Conservation (phyloP, 2,797 vertebrate species). For the Galago senegalensis region DNA sequence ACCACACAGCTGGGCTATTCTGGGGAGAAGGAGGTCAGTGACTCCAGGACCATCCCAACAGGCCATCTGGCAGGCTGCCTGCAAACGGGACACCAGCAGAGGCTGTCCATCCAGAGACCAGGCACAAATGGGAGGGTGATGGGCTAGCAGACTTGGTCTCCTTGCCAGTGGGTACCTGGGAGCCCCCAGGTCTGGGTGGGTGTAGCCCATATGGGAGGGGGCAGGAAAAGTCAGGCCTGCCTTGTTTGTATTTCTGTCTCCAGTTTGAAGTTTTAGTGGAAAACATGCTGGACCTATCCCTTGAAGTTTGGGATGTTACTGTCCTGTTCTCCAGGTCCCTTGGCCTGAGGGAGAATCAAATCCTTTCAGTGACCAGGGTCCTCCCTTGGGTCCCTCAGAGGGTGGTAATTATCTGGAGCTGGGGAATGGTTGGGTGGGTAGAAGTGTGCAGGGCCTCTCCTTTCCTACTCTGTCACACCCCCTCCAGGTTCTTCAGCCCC, state of each 20-base stretch:
- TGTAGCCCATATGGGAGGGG: neutral
- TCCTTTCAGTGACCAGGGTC: neutral
- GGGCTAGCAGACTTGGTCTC: neutral
- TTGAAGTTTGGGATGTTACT: neutral
- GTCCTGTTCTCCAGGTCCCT: neutral
- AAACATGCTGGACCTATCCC: neutral
- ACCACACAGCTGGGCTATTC: neutral
- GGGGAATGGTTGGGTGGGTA: neutral
- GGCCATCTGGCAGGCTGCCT: neutral
- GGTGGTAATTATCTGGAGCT: neutral
- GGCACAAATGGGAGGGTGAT: neutral
- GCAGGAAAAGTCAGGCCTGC: neutral
- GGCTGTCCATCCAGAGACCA: neutral
- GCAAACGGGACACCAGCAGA: neutral
- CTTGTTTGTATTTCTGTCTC: neutral
- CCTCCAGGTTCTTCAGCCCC: neutral
- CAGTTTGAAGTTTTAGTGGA: conserved; percentile 44
- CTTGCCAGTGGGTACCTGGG: neutral
- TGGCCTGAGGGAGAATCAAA: conserved; percentile 17
- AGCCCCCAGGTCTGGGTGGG: neutral
- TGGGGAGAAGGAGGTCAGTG: neutral
- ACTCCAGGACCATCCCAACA: neutral
- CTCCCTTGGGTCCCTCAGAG: neutral
- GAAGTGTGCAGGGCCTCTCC: neutral
- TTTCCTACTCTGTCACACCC: neutral